Evolutionary conservation across 2,113 vertebrate genomes (phyloP), one percentile per base, ranked within the genome.

Genomic region (Hippolais icterina): DNA sequence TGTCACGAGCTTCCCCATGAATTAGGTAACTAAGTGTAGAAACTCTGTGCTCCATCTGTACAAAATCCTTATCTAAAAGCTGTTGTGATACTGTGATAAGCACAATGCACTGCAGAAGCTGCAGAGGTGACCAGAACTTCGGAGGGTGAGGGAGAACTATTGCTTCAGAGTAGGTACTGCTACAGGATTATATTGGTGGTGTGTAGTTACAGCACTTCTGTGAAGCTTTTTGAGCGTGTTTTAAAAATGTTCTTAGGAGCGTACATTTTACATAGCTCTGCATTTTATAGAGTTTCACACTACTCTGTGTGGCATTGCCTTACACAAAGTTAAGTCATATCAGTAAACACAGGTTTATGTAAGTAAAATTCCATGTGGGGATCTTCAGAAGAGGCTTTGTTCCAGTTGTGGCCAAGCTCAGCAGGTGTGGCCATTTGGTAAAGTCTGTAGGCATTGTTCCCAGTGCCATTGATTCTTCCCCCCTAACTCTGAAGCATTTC

Each of bases 1-100:
- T 99, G 99, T 97, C 99, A 99, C 1, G 99, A 99, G 89, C 98
- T 99, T 94, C 99, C 99, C 81, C 99, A 99, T 87, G 99, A 99
- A 97, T 98, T 99, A 74, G 99, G 99, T 99, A 98, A 98, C 87
- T 91, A 65, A 84, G 31, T 71, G 17, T 39, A 25, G 80, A 79
- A 68, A 70, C 25, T 74, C 29, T 72, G 22, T 87, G 77, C 37
- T 68, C 75, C 23, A 35, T 59, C 59, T 68, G 15, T 70, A 63
- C 41, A 53, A 91, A 91, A 56, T 56, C 39, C 2, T 28, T 83
- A 29, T 8, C 22, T 75, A 31, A 59, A 68, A 64, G 53, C 53
- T 65, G 35, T 44, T 76, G 53, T 35, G 41, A 59, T 52, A 27
- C 33, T 2, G 1, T 70, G 44, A 41, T 87, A 66, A 83, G 27